Evolutionary conservation across 2,113 vertebrate species (phyloP).

Genomic region (Tragulus kanchil): DNA sequence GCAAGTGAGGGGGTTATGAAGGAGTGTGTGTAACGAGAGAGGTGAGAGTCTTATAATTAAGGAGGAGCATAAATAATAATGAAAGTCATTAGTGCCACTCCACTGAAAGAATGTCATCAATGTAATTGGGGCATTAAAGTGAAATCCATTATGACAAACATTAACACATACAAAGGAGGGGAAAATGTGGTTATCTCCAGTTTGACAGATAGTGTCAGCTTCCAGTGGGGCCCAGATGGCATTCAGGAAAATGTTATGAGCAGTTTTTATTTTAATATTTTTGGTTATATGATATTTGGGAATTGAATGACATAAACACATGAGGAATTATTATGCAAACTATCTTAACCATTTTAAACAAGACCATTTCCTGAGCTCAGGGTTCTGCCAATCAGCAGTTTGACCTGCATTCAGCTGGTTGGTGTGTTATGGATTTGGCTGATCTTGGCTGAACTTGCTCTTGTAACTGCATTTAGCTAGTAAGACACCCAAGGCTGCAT

Average conservation of each 20-base stretch:
- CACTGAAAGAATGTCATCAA: constrained; percentile 89
- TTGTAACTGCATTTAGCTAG: background rate
- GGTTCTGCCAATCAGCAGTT: background rate
- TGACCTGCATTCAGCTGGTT: background rate
- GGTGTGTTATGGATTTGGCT: background rate
- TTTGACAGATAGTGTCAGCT: constrained; percentile 87
- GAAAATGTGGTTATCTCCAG: constrained; percentile 87
- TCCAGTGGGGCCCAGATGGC: constrained; percentile 86
- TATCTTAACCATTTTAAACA: background rate
- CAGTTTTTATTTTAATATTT: constrained; percentile 86
- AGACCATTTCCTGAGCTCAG: background rate
- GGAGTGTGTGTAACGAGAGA: constrained; percentile 80
- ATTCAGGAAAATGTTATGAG: constrained; percentile 85
- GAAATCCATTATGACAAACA: constrained; percentile 89
- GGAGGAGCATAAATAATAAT: constrained; percentile 91
- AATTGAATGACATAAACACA: constrained; percentile 80
- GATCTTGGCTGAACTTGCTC: background rate
- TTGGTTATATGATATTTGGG: constrained; percentile 81
- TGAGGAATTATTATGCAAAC: constrained; percentile 43
- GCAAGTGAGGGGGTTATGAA: constrained; percentile 84
- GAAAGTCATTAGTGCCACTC: constrained; percentile 90
- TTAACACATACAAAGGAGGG: constrained; percentile 86
- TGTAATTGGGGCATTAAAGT: constrained; percentile 89
- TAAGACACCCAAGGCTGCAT: background rate
- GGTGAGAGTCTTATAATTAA: constrained; percentile 90